Evolutionary conservation across 2,888 invertebrate species (phyloP), one percentile per base, ranked within the genome.

Genomic region (Linhomoeus sp.): DNA sequence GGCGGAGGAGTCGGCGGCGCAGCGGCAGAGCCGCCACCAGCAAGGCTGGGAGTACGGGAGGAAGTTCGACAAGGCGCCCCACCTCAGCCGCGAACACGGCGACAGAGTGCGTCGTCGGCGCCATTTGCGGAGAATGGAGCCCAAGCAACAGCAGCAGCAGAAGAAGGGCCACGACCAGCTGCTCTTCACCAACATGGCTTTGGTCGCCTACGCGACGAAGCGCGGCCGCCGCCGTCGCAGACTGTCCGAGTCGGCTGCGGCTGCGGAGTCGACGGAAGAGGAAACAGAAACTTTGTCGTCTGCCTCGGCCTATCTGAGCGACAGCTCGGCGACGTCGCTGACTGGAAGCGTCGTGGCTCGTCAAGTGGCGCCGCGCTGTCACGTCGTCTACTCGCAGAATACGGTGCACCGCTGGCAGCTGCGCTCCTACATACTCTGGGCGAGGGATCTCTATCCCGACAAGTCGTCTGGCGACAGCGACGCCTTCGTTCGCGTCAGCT

Each of bases 401-500:
- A 17, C 33, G 19, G 7, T 14, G 14, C 9, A 36, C 9, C 5
- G 15, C 12, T 48, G 48, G 45, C 45, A 45, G 45, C 41, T 48
- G 35, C 40, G 45, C 3, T 40, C 41, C 5, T 45, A 48, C 41
- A 26, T 45, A 3, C 26, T 48, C 39, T 39, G 39, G 41, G 48
- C 24, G 3, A 24, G 48, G 17, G 48, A 48, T 20, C 29, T 48
- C 37, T 14, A 42, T 5, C n/a, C 35, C 15, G 14, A 26, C 15
- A n/a, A 3, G 5, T 17, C 24, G 12, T 3, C 22, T 5, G 3
- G 17, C 17, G 17, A 2, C 23, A 9, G n/a, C 15, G 19, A 44
- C 36, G 35, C 58, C 23, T 59, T 56, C 42, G 56, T 58, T 33
- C 53, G 61, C 7, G 54, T 59, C 29, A 51, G 52, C 9, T 61